phyloP scores from a whole-genome alignment of 53 echinoderm and acorn worm genomes.

The Astropecten irregularis region DNA sequence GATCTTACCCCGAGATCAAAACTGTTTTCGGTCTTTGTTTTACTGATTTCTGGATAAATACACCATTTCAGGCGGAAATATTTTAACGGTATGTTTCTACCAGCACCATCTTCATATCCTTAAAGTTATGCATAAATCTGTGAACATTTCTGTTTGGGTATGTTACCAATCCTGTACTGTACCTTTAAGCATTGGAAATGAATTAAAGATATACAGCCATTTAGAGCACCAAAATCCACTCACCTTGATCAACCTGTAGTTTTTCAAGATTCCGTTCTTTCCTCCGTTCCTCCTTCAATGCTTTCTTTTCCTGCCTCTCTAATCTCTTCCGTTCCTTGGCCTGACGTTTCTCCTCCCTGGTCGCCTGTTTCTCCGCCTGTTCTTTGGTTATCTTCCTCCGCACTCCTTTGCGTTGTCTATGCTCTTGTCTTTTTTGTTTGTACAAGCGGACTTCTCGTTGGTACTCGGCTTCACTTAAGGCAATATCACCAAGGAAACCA shows the following conservation, averaged over 20 bases:
- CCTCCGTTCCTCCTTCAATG: slow-evolving; percentile 16
- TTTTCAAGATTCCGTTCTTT: slow-evolving; percentile 8
- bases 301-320: slow-evolving; percentile 20
- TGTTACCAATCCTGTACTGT: too few relatives aligned
- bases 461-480: slow-evolving; percentile 83
- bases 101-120: too few relatives aligned
- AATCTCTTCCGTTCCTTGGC: slow-evolving; percentile 32
- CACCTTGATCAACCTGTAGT: slow-evolving; percentile 23
- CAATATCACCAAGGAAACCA: slow-evolving; percentile 86
- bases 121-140: too few relatives aligned
- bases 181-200: too few relatives aligned
- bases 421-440: slow-evolving; percentile 34
- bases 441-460: slow-evolving; percentile 10
- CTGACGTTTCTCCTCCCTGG: slow-evolving; percentile 25
- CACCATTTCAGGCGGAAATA: too few relatives aligned
- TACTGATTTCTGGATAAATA: too few relatives aligned
- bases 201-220: too few relatives aligned
- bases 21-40: too few relatives aligned
- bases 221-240: too few relatives aligned
- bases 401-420: slow-evolving; percentile 19
- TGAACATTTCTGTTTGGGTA: too few relatives aligned
- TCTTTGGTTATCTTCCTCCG: slow-evolving; percentile 29
- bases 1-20: too few relatives aligned
- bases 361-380: slow-evolving; percentile 12
- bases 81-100: too few relatives aligned